A percentile compares a stretch with the other conserved stretches of the same genome.
phyloP scores from a whole-genome alignment of 2,797 vertebrate species.

The Galaxias olidus region DNA sequence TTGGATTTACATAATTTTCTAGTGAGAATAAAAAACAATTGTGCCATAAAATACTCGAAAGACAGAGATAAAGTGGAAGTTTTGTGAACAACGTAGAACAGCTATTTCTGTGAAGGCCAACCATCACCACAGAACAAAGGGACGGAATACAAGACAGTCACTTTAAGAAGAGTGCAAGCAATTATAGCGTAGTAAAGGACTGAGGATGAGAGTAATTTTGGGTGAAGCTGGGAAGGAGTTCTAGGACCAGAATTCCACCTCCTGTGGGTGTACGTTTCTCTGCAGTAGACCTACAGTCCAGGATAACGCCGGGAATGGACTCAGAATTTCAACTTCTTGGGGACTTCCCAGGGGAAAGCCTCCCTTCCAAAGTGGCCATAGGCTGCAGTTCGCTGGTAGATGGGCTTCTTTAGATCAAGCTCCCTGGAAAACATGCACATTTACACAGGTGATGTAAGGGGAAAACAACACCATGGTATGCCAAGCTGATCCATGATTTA shows the following conservation, averaged over 20 bases:
- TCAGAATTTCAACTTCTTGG: constrained; percentile 91
- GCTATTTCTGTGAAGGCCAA: constrained; percentile 35
- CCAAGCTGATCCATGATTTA: neutral
- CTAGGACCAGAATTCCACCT: constrained; percentile 55
- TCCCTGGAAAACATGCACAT: constrained; percentile 90
- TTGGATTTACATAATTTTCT: constrained; percentile 34
- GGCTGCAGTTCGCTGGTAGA: constrained; percentile 93
- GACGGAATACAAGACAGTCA: constrained; percentile 6
- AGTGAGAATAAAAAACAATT: constrained; percentile 36
- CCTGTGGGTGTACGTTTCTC: constrained; percentile 77
- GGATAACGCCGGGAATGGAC: constrained; percentile 69
- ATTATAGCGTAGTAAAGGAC: neutral
- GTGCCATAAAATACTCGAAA: constrained; percentile 25
- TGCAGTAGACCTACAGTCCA: constrained; percentile 78
- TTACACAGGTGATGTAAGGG: too few relatives aligned
- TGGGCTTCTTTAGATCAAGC: constrained; percentile 94
- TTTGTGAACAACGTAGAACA: constrained; percentile 49
- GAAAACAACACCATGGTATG: constrained; percentile 50
- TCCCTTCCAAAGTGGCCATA: constrained; percentile 96
- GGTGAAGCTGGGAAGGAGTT: constrained; percentile 10
- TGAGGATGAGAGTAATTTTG: constrained; percentile 6
- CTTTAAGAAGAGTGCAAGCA: neutral
- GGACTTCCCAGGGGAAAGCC: constrained; percentile 91
- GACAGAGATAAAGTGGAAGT: constrained; percentile 2
- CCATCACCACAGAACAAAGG: constrained; percentile 42